A percentile compares a stretch with the other conserved stretches of the same genome.
phyloP scores from a whole-genome alignment of 23 tunicate species.

The Halocynthia aurantium region DNA sequence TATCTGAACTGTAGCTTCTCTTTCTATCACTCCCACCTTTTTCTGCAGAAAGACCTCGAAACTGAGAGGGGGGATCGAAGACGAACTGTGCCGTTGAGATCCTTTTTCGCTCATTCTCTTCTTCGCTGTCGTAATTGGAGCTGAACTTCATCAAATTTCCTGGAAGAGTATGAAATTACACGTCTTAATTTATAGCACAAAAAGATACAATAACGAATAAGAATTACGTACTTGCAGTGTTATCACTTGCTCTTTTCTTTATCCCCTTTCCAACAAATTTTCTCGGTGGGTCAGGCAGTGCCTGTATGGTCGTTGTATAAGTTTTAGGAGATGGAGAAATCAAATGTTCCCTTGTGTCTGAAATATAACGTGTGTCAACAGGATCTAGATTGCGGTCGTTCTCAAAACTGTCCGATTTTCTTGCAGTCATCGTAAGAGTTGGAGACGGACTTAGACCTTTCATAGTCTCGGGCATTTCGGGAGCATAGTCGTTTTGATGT shows the following conservation, averaged over 20 bases:
- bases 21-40: conserved; percentile 8
- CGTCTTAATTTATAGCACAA: background rate
- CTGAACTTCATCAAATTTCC: background rate
- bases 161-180: background rate
- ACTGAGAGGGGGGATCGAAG: too few species aligned
- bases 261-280: background rate
- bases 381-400: background rate
- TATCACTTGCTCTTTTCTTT: background rate
- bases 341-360: conserved; percentile 19
- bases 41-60: too few species aligned
- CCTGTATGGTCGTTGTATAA: background rate
- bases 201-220: background rate
- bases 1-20: conserved; percentile 10
- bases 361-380: background rate
- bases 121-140: too few species aligned
- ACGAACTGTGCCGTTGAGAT: too few species aligned
- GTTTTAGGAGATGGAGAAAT: background rate
- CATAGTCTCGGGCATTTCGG: background rate
- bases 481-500: background rate
- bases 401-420: background rate
- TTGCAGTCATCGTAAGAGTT: conserved; percentile 1
- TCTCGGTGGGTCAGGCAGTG: conserved; percentile 11
- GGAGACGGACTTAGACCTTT: conserved; percentile 28
- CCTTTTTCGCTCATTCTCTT: too few species aligned
- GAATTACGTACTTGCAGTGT: too few species aligned